phyloP scores from a whole-genome alignment of 2,797 vertebrate species.

The Pterois miles region DNA sequence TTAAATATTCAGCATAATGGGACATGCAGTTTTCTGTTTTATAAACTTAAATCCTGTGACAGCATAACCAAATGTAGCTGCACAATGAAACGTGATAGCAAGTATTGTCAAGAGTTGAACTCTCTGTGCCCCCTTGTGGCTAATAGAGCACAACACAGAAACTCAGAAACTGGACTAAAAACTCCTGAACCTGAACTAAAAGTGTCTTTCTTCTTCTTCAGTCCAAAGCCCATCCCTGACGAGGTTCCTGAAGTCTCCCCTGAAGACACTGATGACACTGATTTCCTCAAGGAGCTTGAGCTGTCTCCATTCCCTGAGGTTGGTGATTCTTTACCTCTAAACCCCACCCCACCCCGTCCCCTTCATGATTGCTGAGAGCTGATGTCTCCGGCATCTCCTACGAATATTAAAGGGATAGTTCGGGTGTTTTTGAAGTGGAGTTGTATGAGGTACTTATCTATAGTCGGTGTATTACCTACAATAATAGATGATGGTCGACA shows the following conservation, averaged over 20 bases:
- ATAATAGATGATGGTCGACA: too few species aligned
- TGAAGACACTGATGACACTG: slow-evolving; percentile 26
- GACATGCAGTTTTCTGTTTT: background rate
- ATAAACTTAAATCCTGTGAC: background rate
- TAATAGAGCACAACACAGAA: slow-evolving; percentile 20
- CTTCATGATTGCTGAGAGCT: background rate
- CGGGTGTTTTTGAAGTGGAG: too few species aligned
- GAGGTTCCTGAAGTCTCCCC: slow-evolving; percentile 18
- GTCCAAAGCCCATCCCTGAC: slow-evolving; percentile 29
- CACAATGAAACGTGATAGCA: background rate
- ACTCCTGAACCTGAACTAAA: background rate
- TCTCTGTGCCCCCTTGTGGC: slow-evolving; percentile 67
- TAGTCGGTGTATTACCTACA: too few species aligned
- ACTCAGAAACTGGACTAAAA: background rate
- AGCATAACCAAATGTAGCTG: background rate
- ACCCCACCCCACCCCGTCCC: background rate
- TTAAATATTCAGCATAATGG: background rate
- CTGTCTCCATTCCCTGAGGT: slow-evolving; percentile 77
- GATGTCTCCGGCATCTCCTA: too few species aligned
- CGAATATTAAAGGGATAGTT: too few species aligned
- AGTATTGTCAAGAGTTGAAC: slow-evolving; percentile 6
- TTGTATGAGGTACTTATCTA: too few species aligned
- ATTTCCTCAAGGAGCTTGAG: slow-evolving; percentile 29
- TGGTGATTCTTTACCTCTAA: slow-evolving; percentile 16
- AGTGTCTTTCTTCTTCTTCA: slow-evolving; percentile 23